Conservation (phyloP, 2,888 invertebrate genomes). For the Baccha elongata region DNA sequence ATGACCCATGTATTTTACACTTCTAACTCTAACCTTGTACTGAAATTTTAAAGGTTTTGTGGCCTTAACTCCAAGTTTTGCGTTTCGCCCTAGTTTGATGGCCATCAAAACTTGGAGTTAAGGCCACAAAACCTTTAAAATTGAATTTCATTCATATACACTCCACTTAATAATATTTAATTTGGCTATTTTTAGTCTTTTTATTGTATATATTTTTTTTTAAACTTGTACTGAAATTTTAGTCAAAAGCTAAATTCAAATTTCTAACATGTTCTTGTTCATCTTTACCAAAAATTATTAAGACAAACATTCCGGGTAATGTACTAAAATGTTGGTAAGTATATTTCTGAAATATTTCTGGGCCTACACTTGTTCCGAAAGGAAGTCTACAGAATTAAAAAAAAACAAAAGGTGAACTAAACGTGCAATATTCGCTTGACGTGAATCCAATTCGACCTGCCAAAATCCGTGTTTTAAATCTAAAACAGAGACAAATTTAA, state of each 20-base stretch:
- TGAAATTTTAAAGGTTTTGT: too few species aligned
- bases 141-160: too few species aligned
- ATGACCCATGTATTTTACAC: slow-evolving; percentile 76
- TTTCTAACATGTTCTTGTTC: slow-evolving; percentile 72
- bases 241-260: slow-evolving; percentile 74
- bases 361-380: slow-evolving; percentile 74
- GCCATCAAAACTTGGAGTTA: too few species aligned
- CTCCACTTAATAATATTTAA: too few species aligned
- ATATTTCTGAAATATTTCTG: slow-evolving; percentile 75
- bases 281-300: slow-evolving; percentile 63
- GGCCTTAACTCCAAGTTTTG: too few species aligned
- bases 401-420: slow-evolving; percentile 61
- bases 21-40: slow-evolving; percentile 55
- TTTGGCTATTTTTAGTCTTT: too few species aligned
- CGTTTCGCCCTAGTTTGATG: too few species aligned
- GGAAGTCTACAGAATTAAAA: slow-evolving; percentile 66
- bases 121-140: too few species aligned
- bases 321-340: slow-evolving; percentile 73
- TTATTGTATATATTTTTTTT: too few species aligned
- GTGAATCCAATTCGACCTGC: slow-evolving; percentile 61
- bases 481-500: slow-evolving; percentile 51
- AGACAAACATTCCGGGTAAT: slow-evolving; percentile 75
- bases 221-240: slow-evolving; percentile 69
- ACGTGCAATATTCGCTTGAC: slow-evolving; percentile 43
- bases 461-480: slow-evolving; percentile 63